phyloP scores from a whole-genome alignment of 2,888 invertebrate species.

The Eustalomyia histrio region DNA sequence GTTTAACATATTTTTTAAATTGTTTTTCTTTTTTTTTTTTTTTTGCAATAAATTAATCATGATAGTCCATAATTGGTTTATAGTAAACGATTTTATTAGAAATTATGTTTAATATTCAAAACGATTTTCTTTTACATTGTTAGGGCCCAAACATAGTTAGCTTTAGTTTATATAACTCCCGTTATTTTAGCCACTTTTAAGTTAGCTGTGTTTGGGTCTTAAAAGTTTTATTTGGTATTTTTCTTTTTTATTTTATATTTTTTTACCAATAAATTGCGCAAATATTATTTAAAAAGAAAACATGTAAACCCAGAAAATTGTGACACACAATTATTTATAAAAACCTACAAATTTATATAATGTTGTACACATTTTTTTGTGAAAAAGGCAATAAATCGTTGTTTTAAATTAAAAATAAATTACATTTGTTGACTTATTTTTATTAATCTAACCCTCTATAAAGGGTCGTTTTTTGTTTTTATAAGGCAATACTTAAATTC shows the following conservation, averaged over 20 bases:
- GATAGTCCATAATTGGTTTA: conserved; percentile 41
- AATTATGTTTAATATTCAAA: conserved; percentile 3
- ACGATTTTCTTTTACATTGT: conserved; percentile 3
- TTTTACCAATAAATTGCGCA: conserved; percentile 32
- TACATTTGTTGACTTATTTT: not conserved
- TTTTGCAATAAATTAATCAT: conserved; percentile 25
- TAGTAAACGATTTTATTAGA: not conserved
- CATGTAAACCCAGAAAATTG: not conserved
- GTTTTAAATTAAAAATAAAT: conserved; percentile 19
- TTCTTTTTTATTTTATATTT: not conserved
- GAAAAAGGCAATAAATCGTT: conserved; percentile 58
- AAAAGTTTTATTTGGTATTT: too few species aligned
- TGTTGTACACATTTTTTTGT: conserved; percentile 40
- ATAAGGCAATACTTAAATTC: too few species aligned
- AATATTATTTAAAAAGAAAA: conserved; percentile 21
- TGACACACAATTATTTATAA: conserved; percentile 41
- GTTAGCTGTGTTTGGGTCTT: too few species aligned
- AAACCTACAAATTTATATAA: conserved; percentile 51
- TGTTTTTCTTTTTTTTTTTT: not conserved
- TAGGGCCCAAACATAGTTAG: too few species aligned
- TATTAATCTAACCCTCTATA: too few species aligned
- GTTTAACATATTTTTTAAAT: not conserved
- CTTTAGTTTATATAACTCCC: too few species aligned
- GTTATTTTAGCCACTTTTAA: too few species aligned
- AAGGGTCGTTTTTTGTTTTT: too few species aligned